phyloP scores from a whole-genome alignment of 2,113 vertebrate species.

The Orycteropus afer region DNA sequence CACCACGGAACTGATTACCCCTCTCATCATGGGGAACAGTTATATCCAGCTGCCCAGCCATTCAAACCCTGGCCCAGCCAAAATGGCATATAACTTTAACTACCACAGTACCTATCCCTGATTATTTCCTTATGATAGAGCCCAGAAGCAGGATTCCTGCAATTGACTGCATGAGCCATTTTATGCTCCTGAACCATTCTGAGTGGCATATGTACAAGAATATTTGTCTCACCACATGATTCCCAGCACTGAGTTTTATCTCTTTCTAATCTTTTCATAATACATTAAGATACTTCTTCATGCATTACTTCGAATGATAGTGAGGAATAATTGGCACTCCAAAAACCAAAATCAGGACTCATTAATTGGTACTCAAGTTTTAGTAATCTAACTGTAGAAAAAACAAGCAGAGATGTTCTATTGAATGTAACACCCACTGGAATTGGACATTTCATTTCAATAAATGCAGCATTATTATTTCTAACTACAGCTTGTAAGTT shows the following conservation, averaged over 20 bases:
- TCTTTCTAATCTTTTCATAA: not conserved
- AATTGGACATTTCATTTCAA: constrained; percentile 28
- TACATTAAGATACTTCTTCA: not conserved
- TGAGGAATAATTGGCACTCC: not conserved
- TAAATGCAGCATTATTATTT: not conserved
- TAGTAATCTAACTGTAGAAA: not conserved
- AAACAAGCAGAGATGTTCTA: not conserved
- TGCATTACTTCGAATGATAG: not conserved
- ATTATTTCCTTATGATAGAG: constrained; percentile 12
- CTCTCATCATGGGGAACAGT: no score
- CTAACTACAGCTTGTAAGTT: not conserved
- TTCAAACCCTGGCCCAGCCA: no score
- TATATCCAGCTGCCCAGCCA: no score
- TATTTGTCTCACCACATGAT: not conserved
- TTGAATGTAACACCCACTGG: not conserved
- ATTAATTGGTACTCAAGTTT: not conserved
- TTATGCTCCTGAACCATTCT: not conserved
- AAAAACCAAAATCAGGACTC: no score
- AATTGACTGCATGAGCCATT: not conserved
- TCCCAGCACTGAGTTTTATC: not conserved
- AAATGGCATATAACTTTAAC: no score
- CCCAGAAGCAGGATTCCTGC: not conserved
- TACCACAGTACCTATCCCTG: not conserved
- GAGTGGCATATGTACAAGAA: not conserved
- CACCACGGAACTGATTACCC: no score